Conservation (phyloP, 2,113 vertebrate genomes). For the Ochotona princeps region DNA sequence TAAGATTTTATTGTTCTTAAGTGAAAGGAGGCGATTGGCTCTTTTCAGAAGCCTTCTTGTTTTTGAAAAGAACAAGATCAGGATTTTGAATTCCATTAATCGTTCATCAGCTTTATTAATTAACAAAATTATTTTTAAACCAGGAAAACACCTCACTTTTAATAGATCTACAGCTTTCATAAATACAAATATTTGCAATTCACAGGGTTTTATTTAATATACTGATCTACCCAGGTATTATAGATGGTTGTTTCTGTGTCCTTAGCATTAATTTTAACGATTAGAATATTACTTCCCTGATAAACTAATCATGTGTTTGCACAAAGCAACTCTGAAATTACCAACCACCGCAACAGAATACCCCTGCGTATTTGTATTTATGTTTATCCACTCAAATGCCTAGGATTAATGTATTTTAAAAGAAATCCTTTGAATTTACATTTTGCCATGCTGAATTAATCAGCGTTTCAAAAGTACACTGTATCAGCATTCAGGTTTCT, state of each 20-base stretch:
- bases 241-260: slow-evolving; percentile 72
- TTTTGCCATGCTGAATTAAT: slow-evolving; percentile 21
- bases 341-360: background rate
- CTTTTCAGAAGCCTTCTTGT: slow-evolving; percentile 84
- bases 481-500: slow-evolving; percentile 41
- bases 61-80: slow-evolving; percentile 85
- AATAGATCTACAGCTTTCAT: slow-evolving; percentile 14
- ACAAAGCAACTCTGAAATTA: slow-evolving; percentile 42
- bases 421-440: slow-evolving; percentile 17
- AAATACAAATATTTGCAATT: background rate
- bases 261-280: slow-evolving; percentile 68
- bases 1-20: slow-evolving; percentile 84
- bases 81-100: slow-evolving; percentile 83
- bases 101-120: slow-evolving; percentile 86
- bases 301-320: slow-evolving; percentile 72
- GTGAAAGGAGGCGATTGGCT: slow-evolving; percentile 81
- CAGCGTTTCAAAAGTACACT: slow-evolving; percentile 19
- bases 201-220: slow-evolving; percentile 70
- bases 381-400: background rate
- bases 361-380: background rate
- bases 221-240: slow-evolving; percentile 56
- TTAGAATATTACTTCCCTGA: slow-evolving; percentile 74
- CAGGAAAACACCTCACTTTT: slow-evolving; percentile 64
- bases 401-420: background rate
- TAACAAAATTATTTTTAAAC: slow-evolving; percentile 82